Conservation (phyloP, 37 sponge, comb jelly and placozoan species). For the Geodia barretti region DNA sequence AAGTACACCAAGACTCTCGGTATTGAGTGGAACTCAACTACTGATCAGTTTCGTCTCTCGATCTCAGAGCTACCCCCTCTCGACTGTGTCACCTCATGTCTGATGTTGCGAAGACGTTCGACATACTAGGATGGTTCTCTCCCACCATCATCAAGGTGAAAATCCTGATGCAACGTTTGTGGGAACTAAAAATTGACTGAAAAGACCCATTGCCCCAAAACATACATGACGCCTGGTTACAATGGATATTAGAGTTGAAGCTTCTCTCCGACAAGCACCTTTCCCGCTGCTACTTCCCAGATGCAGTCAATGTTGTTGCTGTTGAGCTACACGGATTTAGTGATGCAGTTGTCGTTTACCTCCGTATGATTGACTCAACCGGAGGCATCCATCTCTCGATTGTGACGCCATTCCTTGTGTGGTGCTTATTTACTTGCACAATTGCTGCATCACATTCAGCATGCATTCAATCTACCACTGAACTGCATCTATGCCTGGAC, state of each 20-base stretch:
- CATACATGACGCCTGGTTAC: slow-evolving; percentile 4
- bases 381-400: slow-evolving; percentile 8
- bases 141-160: slow-evolving; percentile 17
- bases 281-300: slow-evolving; percentile 15
- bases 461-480: background rate
- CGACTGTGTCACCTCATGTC: background rate
- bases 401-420: slow-evolving; percentile 37
- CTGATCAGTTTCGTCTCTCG: slow-evolving; percentile 1
- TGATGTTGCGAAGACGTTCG: slow-evolving; percentile 5
- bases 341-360: slow-evolving; percentile 48
- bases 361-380: slow-evolving; percentile 25
- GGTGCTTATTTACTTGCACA: slow-evolving; percentile 25
- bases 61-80: background rate
- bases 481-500: slow-evolving; percentile 23
- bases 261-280: background rate
- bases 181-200: slow-evolving; percentile 30
- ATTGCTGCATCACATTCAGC: background rate
- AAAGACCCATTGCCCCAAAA: slow-evolving; percentile 4
- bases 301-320: background rate
- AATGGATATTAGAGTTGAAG: slow-evolving; percentile 7
- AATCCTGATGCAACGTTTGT: slow-evolving; percentile 22
- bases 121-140: slow-evolving; percentile 32
- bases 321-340: slow-evolving; percentile 35
- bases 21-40: slow-evolving; percentile 3
- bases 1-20: slow-evolving; percentile 19